Conservation (phyloP, 2,888 invertebrate genomes). For the Euzetes globulus region DNA sequence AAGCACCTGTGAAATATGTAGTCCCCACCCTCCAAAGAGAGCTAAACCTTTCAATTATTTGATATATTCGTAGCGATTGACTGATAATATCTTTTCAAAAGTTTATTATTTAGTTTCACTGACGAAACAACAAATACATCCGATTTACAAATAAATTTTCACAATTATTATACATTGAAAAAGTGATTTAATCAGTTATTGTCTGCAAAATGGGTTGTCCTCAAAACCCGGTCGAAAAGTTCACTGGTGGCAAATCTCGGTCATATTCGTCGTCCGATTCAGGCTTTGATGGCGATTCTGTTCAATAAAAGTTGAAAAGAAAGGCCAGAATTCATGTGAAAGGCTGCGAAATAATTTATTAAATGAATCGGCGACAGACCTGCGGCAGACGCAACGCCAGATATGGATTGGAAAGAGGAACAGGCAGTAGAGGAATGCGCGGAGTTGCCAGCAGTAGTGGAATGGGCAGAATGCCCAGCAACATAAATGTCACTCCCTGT, state of each 20-base stretch:
- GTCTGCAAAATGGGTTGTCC: neutral
- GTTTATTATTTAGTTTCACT: neutral
- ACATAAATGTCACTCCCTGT: constrained; percentile 40
- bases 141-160: neutral
- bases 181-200: constrained; percentile 1
- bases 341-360: neutral
- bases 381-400: constrained; percentile 2
- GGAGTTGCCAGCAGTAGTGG: too few species aligned
- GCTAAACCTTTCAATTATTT: neutral
- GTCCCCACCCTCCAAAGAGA: constrained; percentile 60
- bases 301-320: neutral
- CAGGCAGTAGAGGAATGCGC: neutral
- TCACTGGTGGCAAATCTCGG: constrained; percentile 27
- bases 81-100: neutral
- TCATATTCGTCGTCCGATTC: constrained; percentile 7
- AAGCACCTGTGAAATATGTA: constrained; percentile 83
- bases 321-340: constrained; percentile 17
- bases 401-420: neutral
- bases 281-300: neutral
- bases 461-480: constrained; percentile 38
- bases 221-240: constrained; percentile 15
- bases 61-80: neutral
- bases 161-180: neutral
- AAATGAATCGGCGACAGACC: neutral
- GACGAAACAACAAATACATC: neutral